Conservation (phyloP, 92 coral and sea anemone species). For the Siderastrea radians region DNA sequence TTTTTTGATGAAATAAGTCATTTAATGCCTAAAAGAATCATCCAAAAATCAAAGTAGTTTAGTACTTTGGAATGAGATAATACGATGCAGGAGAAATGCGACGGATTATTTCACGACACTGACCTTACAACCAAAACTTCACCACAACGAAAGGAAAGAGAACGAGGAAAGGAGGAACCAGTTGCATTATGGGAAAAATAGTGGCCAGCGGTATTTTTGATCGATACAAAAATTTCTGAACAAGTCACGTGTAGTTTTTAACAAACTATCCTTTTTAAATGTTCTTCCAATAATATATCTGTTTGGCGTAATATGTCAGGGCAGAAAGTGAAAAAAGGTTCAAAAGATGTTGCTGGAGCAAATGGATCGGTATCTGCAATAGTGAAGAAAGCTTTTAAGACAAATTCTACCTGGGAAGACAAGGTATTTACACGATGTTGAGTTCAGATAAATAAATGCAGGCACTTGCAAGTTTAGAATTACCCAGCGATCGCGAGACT, state of each 20-base stretch:
- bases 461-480: background rate
- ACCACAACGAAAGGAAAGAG: constrained; percentile 92
- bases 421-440: constrained; percentile 65
- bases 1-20: background rate
- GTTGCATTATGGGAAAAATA: constrained; percentile 73
- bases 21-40: background rate
- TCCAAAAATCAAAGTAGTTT: background rate
- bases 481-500: background rate
- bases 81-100: constrained; percentile 63
- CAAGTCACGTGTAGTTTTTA: background rate
- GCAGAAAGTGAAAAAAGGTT: constrained; percentile 81
- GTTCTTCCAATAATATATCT: background rate
- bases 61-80: background rate
- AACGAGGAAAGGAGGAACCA: constrained; percentile 64
- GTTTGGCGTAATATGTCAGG: constrained; percentile 77
- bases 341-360: constrained; percentile 78
- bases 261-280: background rate
- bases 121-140: constrained; percentile 76
- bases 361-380: constrained; percentile 87
- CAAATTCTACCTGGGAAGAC: constrained; percentile 96
- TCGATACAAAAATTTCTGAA: background rate
- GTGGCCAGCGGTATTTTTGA: constrained; percentile 42
- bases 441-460: background rate
- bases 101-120: constrained; percentile 62
- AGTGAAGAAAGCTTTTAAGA: constrained; percentile 89